These are phyloP conservation scores for Tenthredo scrophulariae DNA, from an alignment of 2,888 invertebrate genomes.

Conservation along the genomic window DNA sequence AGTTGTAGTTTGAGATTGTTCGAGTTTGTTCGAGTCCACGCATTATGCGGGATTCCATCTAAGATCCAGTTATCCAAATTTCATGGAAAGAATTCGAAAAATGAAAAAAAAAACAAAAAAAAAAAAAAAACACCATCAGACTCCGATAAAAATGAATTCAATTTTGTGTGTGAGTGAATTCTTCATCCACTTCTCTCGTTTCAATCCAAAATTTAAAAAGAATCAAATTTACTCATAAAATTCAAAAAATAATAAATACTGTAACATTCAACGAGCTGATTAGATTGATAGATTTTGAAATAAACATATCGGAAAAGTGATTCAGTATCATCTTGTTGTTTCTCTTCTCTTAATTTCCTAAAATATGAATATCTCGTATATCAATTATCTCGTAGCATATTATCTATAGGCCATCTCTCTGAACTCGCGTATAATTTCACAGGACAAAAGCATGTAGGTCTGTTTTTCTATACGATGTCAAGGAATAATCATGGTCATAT, in stretches of 20 bases:
- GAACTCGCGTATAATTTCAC: conserved; percentile 9
- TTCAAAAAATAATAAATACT: neutral
- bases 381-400: neutral
- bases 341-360: neutral
- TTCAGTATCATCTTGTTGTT: neutral
- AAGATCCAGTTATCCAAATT: neutral
- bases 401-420: neutral
- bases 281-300: neutral
- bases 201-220: neutral
- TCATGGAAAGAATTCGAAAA: neutral
- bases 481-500: neutral
- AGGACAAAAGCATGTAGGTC: conserved; percentile 15
- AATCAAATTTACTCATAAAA: neutral
- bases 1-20: no score
- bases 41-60: neutral
- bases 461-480: neutral
- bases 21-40: no score
- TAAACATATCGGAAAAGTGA: neutral
- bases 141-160: neutral
- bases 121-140: no score
- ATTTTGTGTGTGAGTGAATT: neutral
- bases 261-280: neutral
- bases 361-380: neutral
- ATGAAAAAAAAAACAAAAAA: neutral
- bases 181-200: neutral